These are phyloP conservation scores for Sebastolobus alascanus DNA, from an alignment of 2,797 vertebrate genomes.

Conservation along the genomic window DNA sequence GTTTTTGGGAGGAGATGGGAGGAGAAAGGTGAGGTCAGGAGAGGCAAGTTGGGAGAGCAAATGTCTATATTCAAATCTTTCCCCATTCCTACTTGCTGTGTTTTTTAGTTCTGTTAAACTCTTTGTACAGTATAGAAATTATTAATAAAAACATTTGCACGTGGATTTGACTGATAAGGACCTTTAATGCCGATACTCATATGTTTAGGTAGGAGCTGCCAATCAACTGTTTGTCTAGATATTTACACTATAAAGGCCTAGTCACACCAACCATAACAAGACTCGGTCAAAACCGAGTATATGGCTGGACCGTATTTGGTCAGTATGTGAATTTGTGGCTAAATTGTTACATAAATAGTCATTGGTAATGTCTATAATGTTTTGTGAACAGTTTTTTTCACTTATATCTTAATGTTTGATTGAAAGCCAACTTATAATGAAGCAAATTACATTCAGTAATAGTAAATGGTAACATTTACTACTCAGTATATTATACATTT, in stretches of 20 bases:
- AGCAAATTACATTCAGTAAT: no score
- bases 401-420: no score
- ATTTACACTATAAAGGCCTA: not conserved
- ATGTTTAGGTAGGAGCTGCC: not conserved
- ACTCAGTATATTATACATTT: no score
- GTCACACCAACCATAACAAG: not conserved
- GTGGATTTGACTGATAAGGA: not conserved
- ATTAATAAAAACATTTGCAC: not conserved
- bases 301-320: no score
- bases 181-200: not conserved
- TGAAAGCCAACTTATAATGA: no score
- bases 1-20: slow-evolving; percentile 14
- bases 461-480: no score
- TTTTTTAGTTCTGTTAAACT: not conserved
- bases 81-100: not conserved
- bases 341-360: no score
- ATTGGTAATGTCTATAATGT: no score
- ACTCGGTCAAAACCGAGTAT: no score
- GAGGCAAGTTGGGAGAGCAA: not conserved
- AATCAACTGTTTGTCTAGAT: not conserved
- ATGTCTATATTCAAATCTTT: slow-evolving; percentile 2
- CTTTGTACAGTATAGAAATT: not conserved
- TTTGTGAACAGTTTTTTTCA: no score
- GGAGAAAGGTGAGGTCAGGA: slow-evolving; percentile 22
- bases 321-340: no score